phyloP scores from a whole-genome alignment of 2,888 invertebrate species.

The Notodonta ziczac region DNA sequence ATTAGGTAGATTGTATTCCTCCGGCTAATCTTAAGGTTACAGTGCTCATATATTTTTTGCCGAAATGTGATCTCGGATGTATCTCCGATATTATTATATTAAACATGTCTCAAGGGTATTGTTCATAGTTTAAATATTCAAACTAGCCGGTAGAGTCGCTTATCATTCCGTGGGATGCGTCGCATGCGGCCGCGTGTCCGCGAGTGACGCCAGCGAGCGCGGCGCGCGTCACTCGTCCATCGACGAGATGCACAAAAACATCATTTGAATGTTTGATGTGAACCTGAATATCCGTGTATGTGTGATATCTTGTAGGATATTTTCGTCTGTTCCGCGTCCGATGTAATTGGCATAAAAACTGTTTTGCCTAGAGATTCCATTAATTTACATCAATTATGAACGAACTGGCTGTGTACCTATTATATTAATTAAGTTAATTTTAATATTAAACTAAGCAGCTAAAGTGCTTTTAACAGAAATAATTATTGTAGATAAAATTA shows the following conservation, averaged over 20 bases:
- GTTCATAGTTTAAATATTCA: too few species aligned
- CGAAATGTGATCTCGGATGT: too few species aligned
- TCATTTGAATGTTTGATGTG: conserved; percentile 2
- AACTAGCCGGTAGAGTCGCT: too few species aligned
- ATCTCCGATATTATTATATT: too few species aligned
- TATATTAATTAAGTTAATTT: too few species aligned
- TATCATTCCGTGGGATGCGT: too few species aligned
- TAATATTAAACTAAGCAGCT: too few species aligned
- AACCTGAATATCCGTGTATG: not conserved
- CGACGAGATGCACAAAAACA: conserved; percentile 1
- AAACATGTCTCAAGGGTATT: too few species aligned
- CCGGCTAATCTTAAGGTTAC: not conserved
- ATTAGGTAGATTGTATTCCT: not conserved
- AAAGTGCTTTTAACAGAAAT: too few species aligned
- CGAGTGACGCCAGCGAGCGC: not conserved
- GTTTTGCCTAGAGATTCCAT: not conserved
- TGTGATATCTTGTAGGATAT: not conserved
- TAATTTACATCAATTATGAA: conserved; percentile 5
- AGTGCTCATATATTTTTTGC: too few species aligned
- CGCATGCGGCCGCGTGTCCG: too few species aligned
- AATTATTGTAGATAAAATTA: too few species aligned
- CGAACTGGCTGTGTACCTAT: not conserved
- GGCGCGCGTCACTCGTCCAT: not conserved
- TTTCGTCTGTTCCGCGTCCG: not conserved
- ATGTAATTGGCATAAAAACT: not conserved